Evolutionary conservation across 1,140 invertebrate species (phyloP), one percentile per base, ranked within the genome.

Genomic region (Nasonia vitripennis): DNA sequence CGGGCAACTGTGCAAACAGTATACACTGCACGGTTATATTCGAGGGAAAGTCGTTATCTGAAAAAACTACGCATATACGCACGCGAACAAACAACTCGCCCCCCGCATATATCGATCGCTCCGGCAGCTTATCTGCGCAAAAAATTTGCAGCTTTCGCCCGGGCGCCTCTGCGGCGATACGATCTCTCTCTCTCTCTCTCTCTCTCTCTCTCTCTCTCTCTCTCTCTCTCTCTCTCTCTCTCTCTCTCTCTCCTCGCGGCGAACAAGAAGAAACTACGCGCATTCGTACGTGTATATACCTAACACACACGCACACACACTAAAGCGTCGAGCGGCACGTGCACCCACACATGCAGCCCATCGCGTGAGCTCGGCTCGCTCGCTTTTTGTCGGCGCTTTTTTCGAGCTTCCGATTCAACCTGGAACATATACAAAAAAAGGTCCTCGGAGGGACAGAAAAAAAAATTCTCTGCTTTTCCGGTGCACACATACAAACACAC

Each of bases 291-390:
- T 68, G 84, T 37, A 81, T 71, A 51, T 67, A 84, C 10, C 62
- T 48, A 27, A 80, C 37, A 74, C 78, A 48, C 84, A 17, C 81
- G 77, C 82, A 86, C 85, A 86, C 81, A 87, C 81, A 87, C 87
- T 82, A 27, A 27, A 27, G 27, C 27, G 27, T 79, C 86, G 78
- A 73, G 80, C 81, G 88, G 87, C 90, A 91, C 91, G 90, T 91
- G 90, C 87, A 89, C 88, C 67, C 74, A 90, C 87, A 91, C 87
- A 84, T 48, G 41, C 23, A 80, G 48, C 41, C 45, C 75, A 27
- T 41, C 75, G 75, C 75, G 37, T 41, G 41, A 17, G 48, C 51
- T 34, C 27, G 45, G 20, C 17, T 34, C 68, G 62, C 62, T 45
- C 41, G 55, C 55, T 62, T n/a, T 62, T 62, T 62, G 17, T n/a